These are phyloP conservation scores for Marmota monax DNA, from an alignment of 2,113 vertebrate species.

Conservation along the genomic window DNA sequence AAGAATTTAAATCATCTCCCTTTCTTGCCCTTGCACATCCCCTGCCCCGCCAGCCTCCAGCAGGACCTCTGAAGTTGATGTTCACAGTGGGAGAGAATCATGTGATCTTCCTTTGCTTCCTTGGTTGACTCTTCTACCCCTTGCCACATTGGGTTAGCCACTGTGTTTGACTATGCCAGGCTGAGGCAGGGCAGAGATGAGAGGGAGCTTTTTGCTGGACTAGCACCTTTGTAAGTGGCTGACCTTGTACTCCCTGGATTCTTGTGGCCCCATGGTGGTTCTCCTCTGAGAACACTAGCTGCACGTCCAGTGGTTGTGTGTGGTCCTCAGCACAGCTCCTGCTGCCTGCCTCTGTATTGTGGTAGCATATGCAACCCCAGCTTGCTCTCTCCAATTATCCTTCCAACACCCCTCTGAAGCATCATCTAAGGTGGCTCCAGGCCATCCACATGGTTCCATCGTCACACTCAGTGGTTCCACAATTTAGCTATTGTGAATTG, in stretches of 20 bases:
- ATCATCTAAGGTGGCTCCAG: background rate
- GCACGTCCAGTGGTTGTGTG: background rate
- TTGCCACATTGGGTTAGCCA: background rate
- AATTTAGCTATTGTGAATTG: no score
- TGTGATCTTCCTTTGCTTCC: background rate
- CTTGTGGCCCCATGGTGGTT: background rate
- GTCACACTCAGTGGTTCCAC: no score
- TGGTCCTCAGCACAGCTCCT: background rate
- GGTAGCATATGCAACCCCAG: accelerated
- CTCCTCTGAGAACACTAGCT: background rate
- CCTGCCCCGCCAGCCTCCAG: accelerated
- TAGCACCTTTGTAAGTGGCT: accelerated
- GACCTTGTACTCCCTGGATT: background rate
- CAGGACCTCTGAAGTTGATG: background rate
- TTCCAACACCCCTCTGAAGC: background rate
- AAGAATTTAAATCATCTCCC: background rate
- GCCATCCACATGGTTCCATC: no score
- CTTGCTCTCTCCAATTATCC: background rate
- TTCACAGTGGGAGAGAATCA: background rate
- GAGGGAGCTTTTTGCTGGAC: background rate
- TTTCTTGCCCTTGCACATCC: background rate
- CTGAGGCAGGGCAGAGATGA: background rate
- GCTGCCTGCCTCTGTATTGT: no score
- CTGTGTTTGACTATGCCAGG: background rate
- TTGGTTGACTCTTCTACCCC: background rate